A percentile compares a stretch with the other conserved stretches of the same genome.
phyloP scores from a whole-genome alignment of 2,888 invertebrate species.

The Phalera bucephala region DNA sequence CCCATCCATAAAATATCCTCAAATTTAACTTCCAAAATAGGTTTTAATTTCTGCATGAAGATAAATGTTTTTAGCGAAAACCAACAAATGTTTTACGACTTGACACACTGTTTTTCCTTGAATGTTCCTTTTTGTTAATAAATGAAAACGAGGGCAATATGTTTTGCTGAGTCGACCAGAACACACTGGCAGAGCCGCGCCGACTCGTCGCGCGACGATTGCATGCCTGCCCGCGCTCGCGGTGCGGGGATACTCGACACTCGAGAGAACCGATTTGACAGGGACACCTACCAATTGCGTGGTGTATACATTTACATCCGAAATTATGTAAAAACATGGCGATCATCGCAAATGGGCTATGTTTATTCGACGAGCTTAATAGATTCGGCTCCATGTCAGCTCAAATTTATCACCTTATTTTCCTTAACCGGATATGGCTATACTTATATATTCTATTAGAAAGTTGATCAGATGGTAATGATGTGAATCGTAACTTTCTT shows the following conservation, averaged over 20 bases:
- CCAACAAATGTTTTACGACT: no score
- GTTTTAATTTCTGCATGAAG: no score
- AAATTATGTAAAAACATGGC: conserved; percentile 8
- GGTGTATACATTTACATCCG: conserved; percentile 16
- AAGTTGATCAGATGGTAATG: conserved; percentile 15
- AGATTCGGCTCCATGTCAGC: no score
- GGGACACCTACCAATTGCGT: conserved; percentile 8
- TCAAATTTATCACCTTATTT: conserved; percentile 2
- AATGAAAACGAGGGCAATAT: no score
- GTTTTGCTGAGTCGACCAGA: no score
- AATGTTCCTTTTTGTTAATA: no score
- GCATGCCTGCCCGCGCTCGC: conserved; percentile 10
- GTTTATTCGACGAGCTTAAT: not conserved
- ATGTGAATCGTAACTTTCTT: conserved; percentile 2
- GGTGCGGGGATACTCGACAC: conserved; percentile 13
- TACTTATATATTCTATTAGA: conserved; percentile 7
- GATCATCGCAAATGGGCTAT: not conserved
- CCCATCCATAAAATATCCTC: no score
- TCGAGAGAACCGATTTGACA: not conserved
- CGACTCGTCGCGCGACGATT: no score
- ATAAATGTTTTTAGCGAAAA: no score
- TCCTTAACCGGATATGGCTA: not conserved
- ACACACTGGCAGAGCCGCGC: no score
- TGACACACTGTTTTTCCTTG: no score
- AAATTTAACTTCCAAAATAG: no score